Evolutionary conservation across 2,797 vertebrate genomes (phyloP), one percentile per base, ranked within the genome.

Genomic region (Sebastes paucispinis): DNA sequence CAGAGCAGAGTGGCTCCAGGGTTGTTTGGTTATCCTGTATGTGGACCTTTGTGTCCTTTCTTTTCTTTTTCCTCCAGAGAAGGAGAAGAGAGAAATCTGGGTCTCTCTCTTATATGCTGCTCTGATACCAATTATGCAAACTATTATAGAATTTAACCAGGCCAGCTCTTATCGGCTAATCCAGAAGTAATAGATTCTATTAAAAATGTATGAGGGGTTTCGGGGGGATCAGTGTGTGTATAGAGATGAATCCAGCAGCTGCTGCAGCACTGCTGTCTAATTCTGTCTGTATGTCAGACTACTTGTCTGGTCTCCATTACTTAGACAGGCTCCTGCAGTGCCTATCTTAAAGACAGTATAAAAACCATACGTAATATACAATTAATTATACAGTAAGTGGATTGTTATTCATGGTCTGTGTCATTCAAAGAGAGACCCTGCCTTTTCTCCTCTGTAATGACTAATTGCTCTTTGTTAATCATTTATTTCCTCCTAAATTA

Each of bases 171-270:
- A 96, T 95, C 92, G 85, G 92, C 94, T 96, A 95, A 96, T 96
- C 95, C 95, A 93, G 92, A 94, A 96, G 95, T 96, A 96, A 96
- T 96, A 96, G 95, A 96, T 96, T 95, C 95, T 94, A 95, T 96
- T 94, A 95, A 96, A 96, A 95, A 96, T 96, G 96, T 91, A 95
- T 96, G 93, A 94, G 91, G 90, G 89, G 84, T 90, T 89, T 70
- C n/a, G 76, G 62, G 82, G 32, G 77, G 39, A 52, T 73, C 75
- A 29, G 79, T 64, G 52, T 24, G 47, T 79, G 36, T 83, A 79
- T 86, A 69, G 82, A 85, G 86, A 89, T 82, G 86, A 89, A 92
- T 84, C 83, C 88, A 81, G 91, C 92, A 95, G 93, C 93, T 92
- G 92, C 90, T 86, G 89, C 78, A 90, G 73, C 82, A 29, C 87